A percentile compares a stretch with the other conserved stretches of the same genome.
Evolutionary conservation across 30 jellyfish, hydroid and myxozoan species (phyloP).

Genomic region (Clytia hemisphaerica): DNA sequence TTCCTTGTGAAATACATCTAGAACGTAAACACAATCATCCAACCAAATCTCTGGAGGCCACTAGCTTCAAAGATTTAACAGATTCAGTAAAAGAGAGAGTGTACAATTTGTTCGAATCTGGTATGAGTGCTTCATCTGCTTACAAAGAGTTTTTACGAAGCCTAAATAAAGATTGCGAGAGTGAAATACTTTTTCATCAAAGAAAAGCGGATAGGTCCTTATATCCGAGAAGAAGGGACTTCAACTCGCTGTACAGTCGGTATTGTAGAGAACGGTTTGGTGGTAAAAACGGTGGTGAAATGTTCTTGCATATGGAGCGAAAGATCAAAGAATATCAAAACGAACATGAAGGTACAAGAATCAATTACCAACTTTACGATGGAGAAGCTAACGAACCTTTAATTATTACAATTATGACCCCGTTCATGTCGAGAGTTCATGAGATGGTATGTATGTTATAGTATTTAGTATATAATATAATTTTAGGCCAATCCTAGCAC

Average conservation of each 20-base stretch:
- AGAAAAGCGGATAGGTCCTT: neutral
- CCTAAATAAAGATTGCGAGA: neutral
- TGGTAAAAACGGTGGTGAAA: neutral
- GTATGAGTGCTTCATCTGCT: neutral
- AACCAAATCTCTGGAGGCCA: conserved; percentile 17
- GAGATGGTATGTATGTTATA: conserved; percentile 29
- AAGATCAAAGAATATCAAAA: neutral
- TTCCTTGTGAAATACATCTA: neutral
- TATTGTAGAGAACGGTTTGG: neutral
- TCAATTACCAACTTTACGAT: conserved; percentile 2
- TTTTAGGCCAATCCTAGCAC: too few relatives aligned
- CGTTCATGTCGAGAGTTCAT: conserved; percentile 24
- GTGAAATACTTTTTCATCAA: neutral
- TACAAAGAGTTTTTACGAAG: conserved; percentile 2
- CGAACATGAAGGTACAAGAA: neutral
- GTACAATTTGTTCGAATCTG: neutral
- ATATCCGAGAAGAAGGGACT: conserved; percentile 8
- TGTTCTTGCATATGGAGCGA: neutral
- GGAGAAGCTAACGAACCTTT: conserved; percentile 19
- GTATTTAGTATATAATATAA: too few relatives aligned
- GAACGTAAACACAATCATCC: conserved; percentile 19
- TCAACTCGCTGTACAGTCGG: neutral
- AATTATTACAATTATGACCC: conserved; percentile 9
- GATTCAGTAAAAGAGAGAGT: neutral
- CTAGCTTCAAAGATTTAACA: conserved; percentile 1